Base-by-base conservation (phyloP, 1,140 invertebrate species). In the Diorhabda elongata region DNA sequence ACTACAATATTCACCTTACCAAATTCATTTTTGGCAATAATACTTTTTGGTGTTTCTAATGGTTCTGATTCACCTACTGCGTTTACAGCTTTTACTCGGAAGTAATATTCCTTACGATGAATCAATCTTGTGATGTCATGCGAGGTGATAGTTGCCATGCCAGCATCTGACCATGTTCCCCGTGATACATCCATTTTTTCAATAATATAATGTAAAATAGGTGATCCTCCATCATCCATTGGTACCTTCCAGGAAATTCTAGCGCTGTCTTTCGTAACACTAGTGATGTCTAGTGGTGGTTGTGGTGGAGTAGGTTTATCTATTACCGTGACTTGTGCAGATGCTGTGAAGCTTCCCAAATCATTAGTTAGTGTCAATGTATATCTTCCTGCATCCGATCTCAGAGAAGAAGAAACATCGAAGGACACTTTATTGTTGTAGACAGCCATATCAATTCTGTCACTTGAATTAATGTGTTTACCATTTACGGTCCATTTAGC, bases 131-230 rank as follows among this genome's bases (percentile, higher is more conserved):
- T 89, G 0, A 98, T 91, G 78, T 96, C 90, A 75, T 93, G 91
- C 42, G 89, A 91, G 3, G 95, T 87, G 71, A 89, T 87, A 69
- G 89, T 92, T 70, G 91, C 90, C 89, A 93, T 94, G 52, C 93
- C 93, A 75, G 93, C 95, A 81, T 97, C 94, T 11, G 93, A 91
- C 98, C 97, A 99, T 3, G 94, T 96, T 64, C 96, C 96, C 71
- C 96, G 87, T 2, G 93, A 91, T 2, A 96, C 86, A 77, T 98
- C 97, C 94, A 98, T 98, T 83, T 98, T 99, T 80, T 99, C 97
- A 67, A 99, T 88, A 44, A 98, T 85, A 77, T 99, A 99, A 80
- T 98, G 95, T n/a, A 95, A 83, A 77, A 98, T 97, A 8, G 95
- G 94, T 65, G 91, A 93, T 47, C 95, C 96, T 71, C 96, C 96